Percentiles rank a stretch among this genome's conserved stretches.
These are phyloP conservation scores for Casuarius casuarius DNA, from an alignment of 2,113 vertebrate species.

Conservation along the genomic window DNA sequence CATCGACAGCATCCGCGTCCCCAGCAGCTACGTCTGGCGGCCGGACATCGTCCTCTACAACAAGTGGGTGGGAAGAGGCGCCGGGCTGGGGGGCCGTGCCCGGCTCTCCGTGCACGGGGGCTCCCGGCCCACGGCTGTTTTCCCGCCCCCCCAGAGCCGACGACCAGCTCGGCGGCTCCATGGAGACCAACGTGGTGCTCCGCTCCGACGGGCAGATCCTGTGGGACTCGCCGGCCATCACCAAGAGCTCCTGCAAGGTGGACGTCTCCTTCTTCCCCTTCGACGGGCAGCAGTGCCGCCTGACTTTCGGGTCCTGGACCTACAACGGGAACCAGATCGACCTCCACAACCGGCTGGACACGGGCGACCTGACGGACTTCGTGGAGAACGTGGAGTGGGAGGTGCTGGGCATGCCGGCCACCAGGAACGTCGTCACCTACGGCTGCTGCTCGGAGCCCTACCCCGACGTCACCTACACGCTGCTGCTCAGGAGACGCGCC, in stretches of 20 bases:
- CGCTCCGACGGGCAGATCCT: conserved; percentile 83
- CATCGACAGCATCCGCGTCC: conserved; percentile 90
- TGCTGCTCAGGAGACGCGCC: conserved; percentile 85
- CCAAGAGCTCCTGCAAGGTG: conserved; percentile 92
- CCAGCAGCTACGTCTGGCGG: conserved; percentile 91
- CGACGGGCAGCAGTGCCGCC: conserved; percentile 85
- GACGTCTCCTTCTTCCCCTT: conserved; percentile 93
- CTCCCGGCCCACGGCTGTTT: fast-evolving
- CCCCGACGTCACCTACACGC: conserved; percentile 89
- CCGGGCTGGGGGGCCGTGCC: no score
- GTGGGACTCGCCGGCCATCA: conserved; percentile 92
- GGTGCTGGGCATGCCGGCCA: conserved; percentile 88
- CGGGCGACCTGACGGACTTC: conserved; percentile 85
- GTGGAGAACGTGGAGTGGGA: conserved; percentile 94
- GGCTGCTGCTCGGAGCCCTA: conserved; percentile 94
- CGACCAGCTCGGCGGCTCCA: conserved; percentile 80
- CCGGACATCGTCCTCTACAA: conserved; percentile 94
- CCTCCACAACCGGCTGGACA: conserved; percentile 77
- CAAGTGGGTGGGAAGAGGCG: conserved; percentile 77
- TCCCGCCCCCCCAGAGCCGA: conserved; percentile 79
- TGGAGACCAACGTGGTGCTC: conserved; percentile 93
- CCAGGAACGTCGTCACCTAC: conserved; percentile 82
- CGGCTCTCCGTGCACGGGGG: no score
- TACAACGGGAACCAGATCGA: conserved; percentile 91
- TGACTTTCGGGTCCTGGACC: conserved; percentile 96